phyloP scores from a whole-genome alignment of 1,140 invertebrate genomes.

The Drosophila bifasciata region DNA sequence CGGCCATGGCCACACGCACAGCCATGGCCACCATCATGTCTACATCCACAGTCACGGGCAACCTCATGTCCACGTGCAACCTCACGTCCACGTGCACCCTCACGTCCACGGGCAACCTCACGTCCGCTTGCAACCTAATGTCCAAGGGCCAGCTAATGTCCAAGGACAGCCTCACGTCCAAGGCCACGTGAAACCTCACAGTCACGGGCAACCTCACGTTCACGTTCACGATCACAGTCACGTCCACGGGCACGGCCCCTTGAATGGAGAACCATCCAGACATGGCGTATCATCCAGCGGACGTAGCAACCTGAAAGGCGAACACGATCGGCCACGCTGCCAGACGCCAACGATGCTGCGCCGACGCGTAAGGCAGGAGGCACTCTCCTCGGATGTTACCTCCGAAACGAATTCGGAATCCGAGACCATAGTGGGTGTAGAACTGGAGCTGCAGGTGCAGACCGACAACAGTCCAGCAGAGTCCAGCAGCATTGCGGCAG shows the following conservation, averaged over 20 bases:
- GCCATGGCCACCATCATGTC: no score
- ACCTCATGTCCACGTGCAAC: no score
- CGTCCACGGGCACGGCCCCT: neutral
- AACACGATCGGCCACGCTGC: neutral
- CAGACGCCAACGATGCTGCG: no score
- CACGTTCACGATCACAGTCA: neutral
- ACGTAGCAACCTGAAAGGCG: neutral
- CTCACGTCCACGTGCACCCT: neutral
- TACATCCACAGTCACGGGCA: no score
- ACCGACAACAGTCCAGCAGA: no score
- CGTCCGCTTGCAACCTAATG: neutral
- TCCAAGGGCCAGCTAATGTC: neutral
- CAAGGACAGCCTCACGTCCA: neutral
- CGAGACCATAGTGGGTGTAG: no score
- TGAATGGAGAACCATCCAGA: no score
- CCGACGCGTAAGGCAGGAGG: neutral
- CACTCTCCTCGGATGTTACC: no score
- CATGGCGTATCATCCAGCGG: neutral
- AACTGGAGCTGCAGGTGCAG: no score
- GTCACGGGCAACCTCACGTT: neutral
- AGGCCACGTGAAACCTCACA: constrained; percentile 3
- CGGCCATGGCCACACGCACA: no score
- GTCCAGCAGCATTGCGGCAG: no score
- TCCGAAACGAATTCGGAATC: no score
- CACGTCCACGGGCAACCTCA: neutral